Base-by-base conservation (phyloP, 2,113 vertebrate genomes). In the Chauna torquata region DNA sequence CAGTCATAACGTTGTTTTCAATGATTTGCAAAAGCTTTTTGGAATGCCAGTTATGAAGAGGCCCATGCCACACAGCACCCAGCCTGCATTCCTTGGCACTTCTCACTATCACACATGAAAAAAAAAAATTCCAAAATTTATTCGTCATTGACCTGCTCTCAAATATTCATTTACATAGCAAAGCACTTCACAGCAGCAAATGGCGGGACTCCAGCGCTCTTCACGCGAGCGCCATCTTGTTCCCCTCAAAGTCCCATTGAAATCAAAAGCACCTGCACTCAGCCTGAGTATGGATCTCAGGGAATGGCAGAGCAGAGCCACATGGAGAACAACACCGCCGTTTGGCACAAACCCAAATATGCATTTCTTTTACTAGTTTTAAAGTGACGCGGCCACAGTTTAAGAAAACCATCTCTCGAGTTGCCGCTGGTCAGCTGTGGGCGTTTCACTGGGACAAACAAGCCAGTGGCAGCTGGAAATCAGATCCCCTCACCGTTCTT, bases 1-100 rank as follows among this genome's bases (percentile, higher is more conserved):
- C 30, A 71, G 49, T 45, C n/a, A 75, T 82, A 77, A 95, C 92
- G 82, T 80, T 87, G 42, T 6, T 3, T 76, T 78, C 57, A 90
- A 94, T 44, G n/a, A 90, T 49, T 74, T 83, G 34, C 59, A 94
- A 90, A 88, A 85, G 50, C n/a, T 40, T 86, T 81, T 11, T 75
- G 79, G 64, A 96, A 95, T 2, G 0, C 0, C 5, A 79, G 49
- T 88, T 77, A 90, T 12, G 82, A 54, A 74, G 71, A 93, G 36
- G 45, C 28, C 64, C 27, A 34, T 2, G 0, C 65, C 2, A 2
- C 9, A 20, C 30, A 90, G 54, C 2, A 13, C 70, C 57, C 27
- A 11, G 55, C 64, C 47, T 58, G 12, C 55, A 69, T 38, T 96
- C 81, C 71, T 77, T 38, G 85, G 54, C 19, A 12, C 78, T 69